These are phyloP conservation scores for Thera obeliscata DNA, from an alignment of 2,888 invertebrate genomes.

Conservation along the genomic window DNA sequence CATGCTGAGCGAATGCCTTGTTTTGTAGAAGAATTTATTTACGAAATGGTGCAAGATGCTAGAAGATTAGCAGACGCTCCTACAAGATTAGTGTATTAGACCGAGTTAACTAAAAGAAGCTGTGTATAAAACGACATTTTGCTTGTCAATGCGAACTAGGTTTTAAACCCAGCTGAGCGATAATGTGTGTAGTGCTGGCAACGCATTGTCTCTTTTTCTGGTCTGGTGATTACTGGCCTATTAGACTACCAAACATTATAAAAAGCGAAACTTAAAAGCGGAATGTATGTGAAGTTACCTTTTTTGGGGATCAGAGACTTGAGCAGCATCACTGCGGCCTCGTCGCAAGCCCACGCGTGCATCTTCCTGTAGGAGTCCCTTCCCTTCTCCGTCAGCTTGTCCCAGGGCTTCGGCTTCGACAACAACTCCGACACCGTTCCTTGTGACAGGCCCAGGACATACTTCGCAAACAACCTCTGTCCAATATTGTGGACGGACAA, in stretches of 20 bases:
- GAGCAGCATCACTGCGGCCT: conserved; percentile 97
- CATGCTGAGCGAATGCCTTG: conserved; percentile 33
- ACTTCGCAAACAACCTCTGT: conserved; percentile 99
- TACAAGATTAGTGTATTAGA: background rate
- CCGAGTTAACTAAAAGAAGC: background rate
- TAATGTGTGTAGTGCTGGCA: no score
- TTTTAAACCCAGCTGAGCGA: background rate
- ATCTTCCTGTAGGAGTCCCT: conserved; percentile 99
- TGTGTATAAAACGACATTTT: background rate
- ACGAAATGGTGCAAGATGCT: conserved; percentile 21
- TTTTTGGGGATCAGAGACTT: conserved; percentile 99
- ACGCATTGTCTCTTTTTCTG: background rate
- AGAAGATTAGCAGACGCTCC: conserved; percentile 7
- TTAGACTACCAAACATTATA: conserved; percentile 22
- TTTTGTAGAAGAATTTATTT: conserved; percentile 13
- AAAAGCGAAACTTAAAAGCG: conserved; percentile 46
- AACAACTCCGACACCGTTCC: conserved; percentile 99
- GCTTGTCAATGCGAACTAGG: background rate
- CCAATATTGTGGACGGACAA: conserved; percentile 99
- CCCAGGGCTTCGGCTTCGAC: conserved; percentile 99
- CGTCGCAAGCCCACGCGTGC: conserved; percentile 99
- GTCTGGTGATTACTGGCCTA: background rate
- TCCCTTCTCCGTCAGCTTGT: conserved; percentile 99
- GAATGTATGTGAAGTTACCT: conserved; percentile 87
- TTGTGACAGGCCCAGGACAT: conserved; percentile 97